phyloP scores from a whole-genome alignment of 1,140 invertebrate genomes.

The Mesaphorura yosii region DNA sequence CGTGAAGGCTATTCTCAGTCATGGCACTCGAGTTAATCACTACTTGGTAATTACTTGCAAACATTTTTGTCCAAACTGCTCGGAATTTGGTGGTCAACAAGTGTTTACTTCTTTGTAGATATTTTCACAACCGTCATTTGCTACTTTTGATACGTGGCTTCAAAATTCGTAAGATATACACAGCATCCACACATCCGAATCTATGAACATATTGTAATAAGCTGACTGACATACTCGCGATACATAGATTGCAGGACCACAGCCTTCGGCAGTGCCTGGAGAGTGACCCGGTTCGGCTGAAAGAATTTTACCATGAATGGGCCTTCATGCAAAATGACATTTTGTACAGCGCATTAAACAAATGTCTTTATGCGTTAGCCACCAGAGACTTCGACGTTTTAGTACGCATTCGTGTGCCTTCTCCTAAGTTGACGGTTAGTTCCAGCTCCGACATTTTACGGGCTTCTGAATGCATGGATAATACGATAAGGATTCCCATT shows the following conservation, averaged over 20 bases:
- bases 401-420: neutral
- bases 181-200: neutral
- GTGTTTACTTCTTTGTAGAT: conserved; percentile 11
- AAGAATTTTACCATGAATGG: conserved; percentile 26
- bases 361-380: conserved; percentile 21
- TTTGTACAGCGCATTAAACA: conserved; percentile 17
- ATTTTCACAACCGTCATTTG: conserved; percentile 22
- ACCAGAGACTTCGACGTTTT: conserved; percentile 15
- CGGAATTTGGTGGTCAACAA: neutral
- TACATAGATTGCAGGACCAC: conserved; percentile 22
- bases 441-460: neutral
- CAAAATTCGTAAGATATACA: conserved; percentile 14
- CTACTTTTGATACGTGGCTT: conserved; percentile 23
- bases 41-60: conserved; percentile 21
- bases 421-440: neutral
- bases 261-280: conserved; percentile 7
- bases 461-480: neutral
- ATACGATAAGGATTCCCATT: neutral
- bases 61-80: neutral
- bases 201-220: neutral
- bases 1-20: conserved; percentile 24
- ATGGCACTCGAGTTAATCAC: conserved; percentile 25
- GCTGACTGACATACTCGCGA: neutral
- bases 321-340: conserved; percentile 25
- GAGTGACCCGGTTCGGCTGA: too few relatives aligned